A percentile compares a stretch with the other conserved stretches of the same genome.
These are phyloP conservation scores for Cynoglossus semilaevis DNA, from an alignment of 2,113 vertebrate genomes.

Conservation along the genomic window DNA sequence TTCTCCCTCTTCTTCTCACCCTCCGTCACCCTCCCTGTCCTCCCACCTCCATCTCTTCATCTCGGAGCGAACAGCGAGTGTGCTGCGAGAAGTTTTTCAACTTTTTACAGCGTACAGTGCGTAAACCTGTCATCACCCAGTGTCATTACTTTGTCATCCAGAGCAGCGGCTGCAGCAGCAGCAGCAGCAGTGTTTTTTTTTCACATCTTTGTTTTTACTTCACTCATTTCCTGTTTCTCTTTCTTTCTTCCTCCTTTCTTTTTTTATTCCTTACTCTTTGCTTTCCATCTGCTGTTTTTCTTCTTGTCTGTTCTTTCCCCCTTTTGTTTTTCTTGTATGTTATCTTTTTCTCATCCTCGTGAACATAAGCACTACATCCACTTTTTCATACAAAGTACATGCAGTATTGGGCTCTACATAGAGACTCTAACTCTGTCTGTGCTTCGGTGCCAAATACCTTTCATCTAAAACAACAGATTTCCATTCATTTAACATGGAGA, in stretches of 20 bases:
- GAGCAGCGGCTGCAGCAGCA: not conserved
- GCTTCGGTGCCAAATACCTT: too few relatives aligned
- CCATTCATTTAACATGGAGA: too few relatives aligned
- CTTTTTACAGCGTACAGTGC: constrained; percentile 34
- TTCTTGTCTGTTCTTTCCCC: constrained; percentile 2
- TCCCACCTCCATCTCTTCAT: constrained; percentile 1
- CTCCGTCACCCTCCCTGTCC: not conserved
- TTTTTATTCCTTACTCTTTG: not conserved
- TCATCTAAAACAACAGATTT: too few relatives aligned
- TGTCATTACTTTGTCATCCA: constrained; percentile 56
- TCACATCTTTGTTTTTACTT: constrained; percentile 30
- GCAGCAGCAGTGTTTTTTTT: not conserved
- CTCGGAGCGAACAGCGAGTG: constrained; percentile 14
- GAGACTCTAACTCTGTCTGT: too few relatives aligned
- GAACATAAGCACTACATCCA: not conserved
- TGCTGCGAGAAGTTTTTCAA: not conserved
- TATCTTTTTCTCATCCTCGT: constrained; percentile 16
- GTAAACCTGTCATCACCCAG: constrained; percentile 58
- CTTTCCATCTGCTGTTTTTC: constrained; percentile 18
- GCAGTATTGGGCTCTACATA: too few relatives aligned
- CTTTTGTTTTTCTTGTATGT: constrained; percentile 4
- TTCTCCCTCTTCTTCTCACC: not conserved
- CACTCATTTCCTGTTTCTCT: constrained; percentile 2
- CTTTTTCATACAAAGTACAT: constrained; percentile 1
- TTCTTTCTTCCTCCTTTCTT: not conserved